Conservation (phyloP, 2,888 invertebrate species). For the Ophion obscuratus region DNA sequence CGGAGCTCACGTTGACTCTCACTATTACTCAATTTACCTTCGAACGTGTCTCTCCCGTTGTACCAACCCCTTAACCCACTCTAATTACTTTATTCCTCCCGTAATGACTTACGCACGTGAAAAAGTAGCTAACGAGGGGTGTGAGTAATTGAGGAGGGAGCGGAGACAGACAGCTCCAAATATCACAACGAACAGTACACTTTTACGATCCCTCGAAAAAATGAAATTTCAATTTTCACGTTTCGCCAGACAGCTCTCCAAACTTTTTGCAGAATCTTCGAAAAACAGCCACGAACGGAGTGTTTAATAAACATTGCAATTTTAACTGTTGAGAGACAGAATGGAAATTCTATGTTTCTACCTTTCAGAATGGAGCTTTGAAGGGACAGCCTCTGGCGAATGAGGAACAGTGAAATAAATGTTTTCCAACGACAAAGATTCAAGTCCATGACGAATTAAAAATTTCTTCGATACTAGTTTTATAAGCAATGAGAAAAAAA, state of each 20-base stretch:
- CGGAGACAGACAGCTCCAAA: conserved; percentile 6
- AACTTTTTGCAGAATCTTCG: background rate
- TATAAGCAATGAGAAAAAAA: too few species aligned
- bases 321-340: too few species aligned
- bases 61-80: conserved; percentile 15
- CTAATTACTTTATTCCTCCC: conserved; percentile 36
- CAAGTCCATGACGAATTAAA: too few species aligned
- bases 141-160: conserved; percentile 20
- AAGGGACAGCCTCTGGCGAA: too few species aligned
- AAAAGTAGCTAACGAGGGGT: conserved; percentile 11
- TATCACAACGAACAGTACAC: background rate
- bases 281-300: too few species aligned
- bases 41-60: conserved; percentile 8
- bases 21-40: conserved; percentile 52
- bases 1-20: conserved; percentile 53
- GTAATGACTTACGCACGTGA: conserved; percentile 24
- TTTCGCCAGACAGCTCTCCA: conserved; percentile 18
- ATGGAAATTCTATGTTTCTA: too few species aligned
- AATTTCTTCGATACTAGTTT: too few species aligned
- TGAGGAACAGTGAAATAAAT: too few species aligned
- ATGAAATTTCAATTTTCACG: conserved; percentile 54
- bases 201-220: conserved; percentile 11
- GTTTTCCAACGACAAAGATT: too few species aligned
- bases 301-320: too few species aligned
- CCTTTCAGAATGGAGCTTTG: too few species aligned